phyloP scores from a whole-genome alignment of 1,140 invertebrate genomes.

The Aethina tumida region DNA sequence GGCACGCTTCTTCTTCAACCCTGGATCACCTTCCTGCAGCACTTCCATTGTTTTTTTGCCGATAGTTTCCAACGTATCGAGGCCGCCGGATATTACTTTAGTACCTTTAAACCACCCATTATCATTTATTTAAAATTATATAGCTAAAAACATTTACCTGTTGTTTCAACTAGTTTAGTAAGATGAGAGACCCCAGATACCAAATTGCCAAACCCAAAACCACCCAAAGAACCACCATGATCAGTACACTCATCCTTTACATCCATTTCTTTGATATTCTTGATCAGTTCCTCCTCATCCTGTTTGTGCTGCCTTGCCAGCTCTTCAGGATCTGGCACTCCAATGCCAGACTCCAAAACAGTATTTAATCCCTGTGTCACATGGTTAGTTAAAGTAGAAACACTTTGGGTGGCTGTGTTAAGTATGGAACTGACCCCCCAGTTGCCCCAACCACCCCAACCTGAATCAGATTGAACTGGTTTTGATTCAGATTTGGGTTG shows the following conservation, averaged over 20 bases:
- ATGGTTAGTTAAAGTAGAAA: slow-evolving; percentile 64
- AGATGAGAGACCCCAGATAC: slow-evolving; percentile 55
- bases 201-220: slow-evolving; percentile 51
- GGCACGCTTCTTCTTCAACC: slow-evolving; percentile 70
- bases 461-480: slow-evolving; percentile 8
- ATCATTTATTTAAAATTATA: not conserved
- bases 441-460: slow-evolving; percentile 42
- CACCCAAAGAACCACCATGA: slow-evolving; percentile 12
- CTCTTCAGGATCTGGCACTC: slow-evolving; percentile 65
- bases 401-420: slow-evolving; percentile 58
- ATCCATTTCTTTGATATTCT: slow-evolving; percentile 10
- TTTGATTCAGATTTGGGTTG: slow-evolving; percentile 8
- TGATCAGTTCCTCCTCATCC: not conserved
- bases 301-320: slow-evolving; percentile 40
- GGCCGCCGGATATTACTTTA: slow-evolving; percentile 69
- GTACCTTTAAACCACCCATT: slow-evolving; percentile 5
- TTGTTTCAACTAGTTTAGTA: slow-evolving; percentile 58
- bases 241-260: slow-evolving; percentile 8
- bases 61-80: slow-evolving; percentile 83
- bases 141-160: slow-evolving; percentile 43
- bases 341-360: slow-evolving; percentile 66
- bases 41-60: slow-evolving; percentile 92
- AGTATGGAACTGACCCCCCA: slow-evolving; percentile 67
- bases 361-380: slow-evolving; percentile 66
- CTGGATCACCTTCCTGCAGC: slow-evolving; percentile 81